Evolutionary conservation across 92 coral and sea anemone species (phyloP).

Genomic region (Blastomussa wellsi): DNA sequence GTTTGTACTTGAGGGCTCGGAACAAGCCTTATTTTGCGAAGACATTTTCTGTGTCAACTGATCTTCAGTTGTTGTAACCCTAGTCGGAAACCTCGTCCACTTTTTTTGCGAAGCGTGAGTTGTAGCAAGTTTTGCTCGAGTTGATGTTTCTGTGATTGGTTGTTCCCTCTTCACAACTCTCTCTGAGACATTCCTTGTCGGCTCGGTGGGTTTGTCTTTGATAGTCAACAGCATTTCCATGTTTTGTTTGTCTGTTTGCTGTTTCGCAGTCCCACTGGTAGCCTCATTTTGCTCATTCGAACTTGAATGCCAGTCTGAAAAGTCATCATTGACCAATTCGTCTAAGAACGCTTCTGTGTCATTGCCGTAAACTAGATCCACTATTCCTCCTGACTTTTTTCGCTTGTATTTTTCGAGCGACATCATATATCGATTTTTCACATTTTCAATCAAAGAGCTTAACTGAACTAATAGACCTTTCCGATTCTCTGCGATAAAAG

Average conservation of each 20-base stretch:
- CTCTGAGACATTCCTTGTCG: background rate
- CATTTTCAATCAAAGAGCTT: background rate
- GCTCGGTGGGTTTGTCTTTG: too few relatives aligned
- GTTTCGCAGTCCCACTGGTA: background rate
- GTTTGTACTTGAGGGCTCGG: background rate
- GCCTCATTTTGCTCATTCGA: background rate
- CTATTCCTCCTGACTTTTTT: background rate
- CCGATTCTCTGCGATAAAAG: background rate
- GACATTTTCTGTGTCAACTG: background rate
- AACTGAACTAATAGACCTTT: background rate
- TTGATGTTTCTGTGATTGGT: background rate
- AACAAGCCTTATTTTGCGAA: background rate
- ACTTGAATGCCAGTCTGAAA: constrained; percentile 22
- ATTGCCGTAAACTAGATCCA: constrained; percentile 19
- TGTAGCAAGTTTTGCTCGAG: background rate
- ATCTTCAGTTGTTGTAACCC: background rate
- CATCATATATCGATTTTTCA: background rate
- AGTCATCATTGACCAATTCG: constrained; percentile 14
- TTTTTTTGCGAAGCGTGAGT: constrained; percentile 1
- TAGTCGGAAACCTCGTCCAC: constrained; percentile 29
- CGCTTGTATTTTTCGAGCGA: background rate
- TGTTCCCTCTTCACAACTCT: background rate
- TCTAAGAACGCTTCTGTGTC: constrained; percentile 32
- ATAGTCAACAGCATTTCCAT: background rate
- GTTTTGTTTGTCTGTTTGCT: background rate